Conservation (phyloP, 2,113 vertebrate species). For the Callaeas wilsoni region DNA sequence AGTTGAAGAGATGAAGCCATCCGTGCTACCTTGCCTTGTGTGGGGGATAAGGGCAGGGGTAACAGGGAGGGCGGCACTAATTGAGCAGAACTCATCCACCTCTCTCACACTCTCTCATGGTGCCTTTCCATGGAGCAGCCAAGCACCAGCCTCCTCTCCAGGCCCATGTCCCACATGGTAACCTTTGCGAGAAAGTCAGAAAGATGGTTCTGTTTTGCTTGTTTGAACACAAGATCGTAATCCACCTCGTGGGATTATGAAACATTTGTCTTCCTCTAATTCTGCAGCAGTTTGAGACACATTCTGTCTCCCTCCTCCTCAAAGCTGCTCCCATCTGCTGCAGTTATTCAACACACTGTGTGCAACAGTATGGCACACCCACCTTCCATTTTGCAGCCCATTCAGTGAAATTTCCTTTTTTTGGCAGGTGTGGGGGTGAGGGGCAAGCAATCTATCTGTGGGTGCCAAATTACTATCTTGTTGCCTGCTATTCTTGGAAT, state of each 20-base stretch:
- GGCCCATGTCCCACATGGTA: not conserved
- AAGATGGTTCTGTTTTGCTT: not conserved
- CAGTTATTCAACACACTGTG: not conserved
- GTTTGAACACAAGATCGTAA: not conserved
- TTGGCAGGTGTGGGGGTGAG: not conserved
- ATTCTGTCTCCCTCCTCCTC: constrained; percentile 46
- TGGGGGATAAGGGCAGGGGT: not conserved
- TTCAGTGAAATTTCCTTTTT: not conserved
- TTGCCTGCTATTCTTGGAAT: not conserved
- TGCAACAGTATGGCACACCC: constrained; percentile 17
- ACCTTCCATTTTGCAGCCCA: constrained; percentile 28
- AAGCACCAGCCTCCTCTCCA: not conserved
- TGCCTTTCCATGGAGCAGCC: not conserved
- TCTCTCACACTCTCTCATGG: not conserved
- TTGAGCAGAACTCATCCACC: not conserved
- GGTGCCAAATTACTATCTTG: constrained; percentile 10
- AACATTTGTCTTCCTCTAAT: not conserved
- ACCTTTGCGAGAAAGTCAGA: not conserved
- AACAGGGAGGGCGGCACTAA: not conserved
- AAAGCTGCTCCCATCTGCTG: constrained; percentile 40
- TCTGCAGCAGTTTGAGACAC: constrained; percentile 24
- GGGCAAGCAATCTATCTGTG: not conserved
- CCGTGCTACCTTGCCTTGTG: not conserved
- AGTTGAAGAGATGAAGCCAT: not conserved
- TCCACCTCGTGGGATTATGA: not conserved